These are phyloP conservation scores for Drosophila pseudotalamancana DNA, from an alignment of 2,888 invertebrate species.

Conservation along the genomic window DNA sequence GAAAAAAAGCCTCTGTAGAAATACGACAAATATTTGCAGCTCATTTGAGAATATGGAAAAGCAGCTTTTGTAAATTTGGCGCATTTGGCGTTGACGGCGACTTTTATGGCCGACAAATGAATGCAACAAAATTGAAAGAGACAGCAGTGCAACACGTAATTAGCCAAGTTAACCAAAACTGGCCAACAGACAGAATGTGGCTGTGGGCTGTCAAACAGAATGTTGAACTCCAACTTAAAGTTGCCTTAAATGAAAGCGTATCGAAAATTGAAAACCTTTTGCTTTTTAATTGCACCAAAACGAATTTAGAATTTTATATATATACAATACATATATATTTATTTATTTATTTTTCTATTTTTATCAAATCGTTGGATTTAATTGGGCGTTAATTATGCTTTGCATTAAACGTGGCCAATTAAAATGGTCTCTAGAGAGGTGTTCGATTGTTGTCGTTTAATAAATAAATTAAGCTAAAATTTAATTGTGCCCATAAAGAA, in stretches of 20 bases:
- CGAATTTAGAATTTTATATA: conserved; percentile 52
- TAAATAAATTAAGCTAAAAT: conserved; percentile 48
- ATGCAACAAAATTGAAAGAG: conserved; percentile 74
- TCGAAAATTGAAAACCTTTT: conserved; percentile 48
- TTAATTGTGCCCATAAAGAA: conserved; percentile 78
- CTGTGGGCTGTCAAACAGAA: conserved; percentile 13
- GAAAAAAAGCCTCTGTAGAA: conserved; percentile 26
- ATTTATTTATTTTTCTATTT: no score
- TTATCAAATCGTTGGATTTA: conserved; percentile 34
- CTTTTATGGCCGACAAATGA: conserved; percentile 78
- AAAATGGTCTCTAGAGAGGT: conserved; percentile 49
- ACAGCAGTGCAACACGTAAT: conserved; percentile 74
- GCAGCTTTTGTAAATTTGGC: conserved; percentile 62
- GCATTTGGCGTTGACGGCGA: conserved; percentile 69
- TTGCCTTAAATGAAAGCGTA: conserved; percentile 60
- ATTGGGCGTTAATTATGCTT: conserved; percentile 67
- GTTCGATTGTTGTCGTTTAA: conserved; percentile 17
- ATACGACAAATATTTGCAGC: conserved; percentile 57
- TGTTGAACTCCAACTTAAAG: conserved; percentile 11
- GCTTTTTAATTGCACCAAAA: conserved; percentile 56
- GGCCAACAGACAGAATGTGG: conserved; percentile 28
- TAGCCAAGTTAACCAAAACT: conserved; percentile 56
- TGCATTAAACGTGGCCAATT: conserved; percentile 58
- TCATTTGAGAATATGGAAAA: conserved; percentile 70
- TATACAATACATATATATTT: no score